Percentiles rank a stretch among this genome's conserved stretches.
phyloP scores from a whole-genome alignment of 92 coral and sea anemone species.

The Umimayanthus kanabou region DNA sequence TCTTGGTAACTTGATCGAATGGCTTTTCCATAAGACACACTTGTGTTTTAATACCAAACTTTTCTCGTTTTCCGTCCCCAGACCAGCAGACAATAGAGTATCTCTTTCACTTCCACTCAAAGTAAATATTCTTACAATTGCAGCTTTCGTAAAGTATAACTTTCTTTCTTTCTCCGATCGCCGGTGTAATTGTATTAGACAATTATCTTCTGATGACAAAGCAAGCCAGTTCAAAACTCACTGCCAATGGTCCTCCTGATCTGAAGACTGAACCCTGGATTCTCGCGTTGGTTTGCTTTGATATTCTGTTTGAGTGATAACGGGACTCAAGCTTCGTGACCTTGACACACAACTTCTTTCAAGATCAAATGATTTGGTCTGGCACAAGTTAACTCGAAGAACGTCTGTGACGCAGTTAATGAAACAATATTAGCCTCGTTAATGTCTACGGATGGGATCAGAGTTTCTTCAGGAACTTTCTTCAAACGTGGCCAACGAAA shows the following conservation, averaged over 20 bases:
- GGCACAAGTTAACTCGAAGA: background rate
- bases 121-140: background rate
- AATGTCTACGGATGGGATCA: background rate
- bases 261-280: background rate
- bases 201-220: background rate
- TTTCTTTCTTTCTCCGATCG: background rate
- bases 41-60: background rate
- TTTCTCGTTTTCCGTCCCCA: background rate
- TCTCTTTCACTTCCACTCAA: conserved; percentile 1
- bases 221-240: background rate
- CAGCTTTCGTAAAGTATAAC: background rate
- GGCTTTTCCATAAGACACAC: background rate
- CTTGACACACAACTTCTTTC: background rate
- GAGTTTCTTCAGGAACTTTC: background rate
- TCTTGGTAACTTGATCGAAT: background rate
- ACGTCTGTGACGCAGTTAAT: conserved; percentile 35
- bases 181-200: background rate
- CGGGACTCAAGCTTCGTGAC: background rate
- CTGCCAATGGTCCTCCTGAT: background rate
- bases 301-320: background rate
- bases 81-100: background rate
- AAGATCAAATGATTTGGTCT: background rate
- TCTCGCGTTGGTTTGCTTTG: background rate
- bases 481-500: background rate
- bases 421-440: conserved; percentile 6